Base-by-base conservation (phyloP, 2,888 invertebrate genomes). In the Ephialtes manifestator region DNA sequence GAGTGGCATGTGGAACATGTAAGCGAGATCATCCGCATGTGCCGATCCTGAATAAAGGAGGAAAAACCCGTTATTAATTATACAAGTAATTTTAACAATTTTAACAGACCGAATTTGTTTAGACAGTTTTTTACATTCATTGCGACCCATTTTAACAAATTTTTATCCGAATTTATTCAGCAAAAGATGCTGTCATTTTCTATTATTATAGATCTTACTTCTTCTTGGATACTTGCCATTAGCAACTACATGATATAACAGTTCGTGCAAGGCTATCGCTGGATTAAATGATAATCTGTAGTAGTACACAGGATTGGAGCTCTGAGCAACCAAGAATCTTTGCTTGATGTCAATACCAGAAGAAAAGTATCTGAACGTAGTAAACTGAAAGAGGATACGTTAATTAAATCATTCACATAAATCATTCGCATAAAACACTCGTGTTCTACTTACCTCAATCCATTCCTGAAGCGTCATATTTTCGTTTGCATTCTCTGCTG, bases 11-110 rank as follows among this genome's bases (percentile, higher is more conserved):
- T 95, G 95, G 31, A 96, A 94, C 0, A 96, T 81, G 88, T 96
- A 96, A 28, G 95, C 95, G 0, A 95, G 93, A 3, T 96, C 96
- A 87, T 96, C 96, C 0, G 94, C 95, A 89, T 96, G 96, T 28
- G 95, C 95, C 0, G 95, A 95, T 4, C 96, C 96, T 75, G 74
- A 31, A 83, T 28, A 15, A 77, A 63, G 11, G n/a, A 35, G 31
- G 11, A 39, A 55, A n/a, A 15, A 70, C 48, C 13, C 1, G 24
- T 43, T 18, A 15, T 39, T 31, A 4, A 55, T 18, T 39, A 55
- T 31, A 43, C 74, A 46, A 55, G 43, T 43, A 10, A 20, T 10
- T 39, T 8, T 2, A 8, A n/a, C n/a, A n/a, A n/a, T n/a, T n/a
- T n/a, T n/a, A n/a, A n/a, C n/a, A n/a, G n/a, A n/a, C n/a, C n/a